These are phyloP conservation scores for Macrosteles quadrilineatus DNA, from an alignment of 1,140 invertebrate species.

Conservation along the genomic window DNA sequence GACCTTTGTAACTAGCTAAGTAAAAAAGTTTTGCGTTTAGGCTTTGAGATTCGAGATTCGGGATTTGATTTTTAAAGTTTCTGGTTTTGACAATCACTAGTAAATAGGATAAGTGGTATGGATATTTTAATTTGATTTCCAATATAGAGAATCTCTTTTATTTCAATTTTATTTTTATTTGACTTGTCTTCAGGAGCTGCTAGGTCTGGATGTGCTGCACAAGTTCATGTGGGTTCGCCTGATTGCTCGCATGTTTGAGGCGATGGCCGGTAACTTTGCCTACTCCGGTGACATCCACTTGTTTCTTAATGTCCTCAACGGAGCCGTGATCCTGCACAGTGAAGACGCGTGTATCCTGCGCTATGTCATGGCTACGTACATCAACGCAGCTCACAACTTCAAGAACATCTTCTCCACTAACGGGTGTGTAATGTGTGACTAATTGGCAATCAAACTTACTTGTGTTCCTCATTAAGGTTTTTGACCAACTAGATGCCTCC, in stretches of 20 bases:
- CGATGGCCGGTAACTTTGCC: slow-evolving; percentile 97
- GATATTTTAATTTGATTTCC: too few relatives aligned
- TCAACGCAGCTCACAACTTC: slow-evolving; percentile 97
- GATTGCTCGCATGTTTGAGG: slow-evolving; percentile 96
- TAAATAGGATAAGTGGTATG: too few relatives aligned
- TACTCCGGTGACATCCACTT: slow-evolving; percentile 97
- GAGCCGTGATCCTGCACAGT: slow-evolving; percentile 93
- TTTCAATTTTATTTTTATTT: not conserved
- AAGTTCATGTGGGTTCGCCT: slow-evolving; percentile 98
- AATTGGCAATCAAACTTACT: slow-evolving; percentile 28
- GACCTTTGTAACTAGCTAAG: too few relatives aligned
- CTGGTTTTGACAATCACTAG: too few relatives aligned
- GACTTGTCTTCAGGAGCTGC: slow-evolving; percentile 66
- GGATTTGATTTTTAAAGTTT: too few relatives aligned
- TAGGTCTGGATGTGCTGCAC: slow-evolving; percentile 94
- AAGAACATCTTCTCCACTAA: slow-evolving; percentile 99
- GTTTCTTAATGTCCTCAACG: slow-evolving; percentile 97
- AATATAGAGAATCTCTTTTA: too few relatives aligned
- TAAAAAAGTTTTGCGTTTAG: too few relatives aligned
- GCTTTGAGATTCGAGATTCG: too few relatives aligned
- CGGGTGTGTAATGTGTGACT: slow-evolving; percentile 77
- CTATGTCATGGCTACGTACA: slow-evolving; percentile 95
- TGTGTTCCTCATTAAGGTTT: too few relatives aligned
- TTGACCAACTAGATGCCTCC: too few relatives aligned
- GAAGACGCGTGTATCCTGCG: slow-evolving; percentile 95